Conservation (phyloP, 2,797 vertebrate species). For the Telmatherina bonti region DNA sequence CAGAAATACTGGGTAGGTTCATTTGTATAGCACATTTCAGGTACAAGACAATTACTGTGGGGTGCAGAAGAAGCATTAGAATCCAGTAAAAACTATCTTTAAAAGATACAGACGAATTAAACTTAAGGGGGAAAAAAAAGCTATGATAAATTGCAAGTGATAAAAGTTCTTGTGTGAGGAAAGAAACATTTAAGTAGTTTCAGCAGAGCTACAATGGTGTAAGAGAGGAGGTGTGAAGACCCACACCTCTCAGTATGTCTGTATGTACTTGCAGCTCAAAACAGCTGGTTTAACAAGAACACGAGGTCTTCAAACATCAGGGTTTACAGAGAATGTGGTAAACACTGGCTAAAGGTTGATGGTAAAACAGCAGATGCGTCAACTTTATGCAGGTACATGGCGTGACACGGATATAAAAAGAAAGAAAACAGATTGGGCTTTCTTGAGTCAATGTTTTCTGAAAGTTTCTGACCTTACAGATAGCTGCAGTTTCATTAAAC, state of each 20-base stretch:
- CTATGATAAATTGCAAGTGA: no score
- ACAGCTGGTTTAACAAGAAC: neutral
- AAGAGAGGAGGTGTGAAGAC: conserved; percentile 3
- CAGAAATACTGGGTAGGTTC: neutral
- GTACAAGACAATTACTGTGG: neutral
- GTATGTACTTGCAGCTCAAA: conserved; percentile 8
- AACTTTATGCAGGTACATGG: no score
- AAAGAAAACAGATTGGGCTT: neutral
- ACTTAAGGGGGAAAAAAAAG: no score
- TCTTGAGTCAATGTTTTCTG: neutral
- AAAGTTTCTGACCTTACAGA: neutral
- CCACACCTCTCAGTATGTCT: neutral
- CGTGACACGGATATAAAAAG: neutral
- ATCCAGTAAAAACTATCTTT: neutral
- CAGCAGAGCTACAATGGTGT: neutral
- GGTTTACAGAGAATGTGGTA: conserved; percentile 1
- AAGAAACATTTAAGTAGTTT: no score
- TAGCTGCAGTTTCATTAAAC: neutral
- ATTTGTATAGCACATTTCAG: no score
- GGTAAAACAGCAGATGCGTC: conserved; percentile 13
- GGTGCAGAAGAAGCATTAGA: neutral
- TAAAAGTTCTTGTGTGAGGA: no score
- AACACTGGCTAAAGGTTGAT: conserved; percentile 37
- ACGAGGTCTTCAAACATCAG: neutral
- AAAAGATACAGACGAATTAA: neutral